A percentile compares a stretch with the other conserved stretches of the same genome.
Conservation (phyloP, 2,113 vertebrate species). For the Miniopterus natalensis region DNA sequence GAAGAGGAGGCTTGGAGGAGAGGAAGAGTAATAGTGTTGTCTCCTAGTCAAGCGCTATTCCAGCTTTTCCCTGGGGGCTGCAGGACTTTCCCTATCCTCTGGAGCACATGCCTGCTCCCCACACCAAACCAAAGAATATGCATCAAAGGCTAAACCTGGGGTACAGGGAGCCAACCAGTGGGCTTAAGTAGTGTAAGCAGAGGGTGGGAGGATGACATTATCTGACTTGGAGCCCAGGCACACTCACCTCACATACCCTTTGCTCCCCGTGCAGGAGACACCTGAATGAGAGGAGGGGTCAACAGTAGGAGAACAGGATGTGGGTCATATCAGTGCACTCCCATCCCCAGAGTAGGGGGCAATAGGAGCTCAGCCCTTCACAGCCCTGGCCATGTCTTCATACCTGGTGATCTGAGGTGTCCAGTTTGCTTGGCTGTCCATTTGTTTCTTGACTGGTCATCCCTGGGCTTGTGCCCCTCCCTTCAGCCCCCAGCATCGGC, state of each 20-base stretch:
- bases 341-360: background rate
- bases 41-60: background rate
- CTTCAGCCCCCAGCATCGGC: slow-evolving; percentile 12
- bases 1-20: slow-evolving; percentile 73
- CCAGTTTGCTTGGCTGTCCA: slow-evolving; percentile 72
- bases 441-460: background rate
- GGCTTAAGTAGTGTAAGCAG: background rate
- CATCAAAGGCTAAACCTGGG: background rate
- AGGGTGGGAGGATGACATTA: background rate
- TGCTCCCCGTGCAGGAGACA: slow-evolving; percentile 64
- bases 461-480: slow-evolving; percentile 60
- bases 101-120: background rate
- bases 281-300: slow-evolving; percentile 67
- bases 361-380: background rate
- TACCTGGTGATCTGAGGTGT: slow-evolving; percentile 74
- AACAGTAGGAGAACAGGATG: background rate
- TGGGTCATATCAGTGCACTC: background rate
- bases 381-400: slow-evolving; percentile 40
- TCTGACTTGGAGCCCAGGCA: slow-evolving; percentile 43
- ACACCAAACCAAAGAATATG: background rate
- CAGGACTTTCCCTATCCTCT: background rate
- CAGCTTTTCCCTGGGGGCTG: background rate
- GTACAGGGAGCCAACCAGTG: background rate
- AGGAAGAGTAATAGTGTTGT: slow-evolving; percentile 66
- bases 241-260: slow-evolving; percentile 71